Evolutionary conservation across 2,113 vertebrate genomes (phyloP).

Genomic region (Noctilio leporinus): DNA sequence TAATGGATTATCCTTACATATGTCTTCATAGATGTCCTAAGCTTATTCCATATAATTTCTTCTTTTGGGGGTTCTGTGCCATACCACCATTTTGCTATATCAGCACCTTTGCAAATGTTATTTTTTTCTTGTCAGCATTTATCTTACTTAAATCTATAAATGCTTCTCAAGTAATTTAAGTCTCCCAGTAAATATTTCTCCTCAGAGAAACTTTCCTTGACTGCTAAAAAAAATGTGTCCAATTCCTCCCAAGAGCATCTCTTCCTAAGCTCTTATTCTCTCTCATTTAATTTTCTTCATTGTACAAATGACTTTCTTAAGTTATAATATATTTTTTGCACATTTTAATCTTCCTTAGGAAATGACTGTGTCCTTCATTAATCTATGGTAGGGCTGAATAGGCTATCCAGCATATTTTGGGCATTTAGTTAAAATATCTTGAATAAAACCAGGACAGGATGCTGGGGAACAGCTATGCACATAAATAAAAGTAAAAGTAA

Average conservation of each 20-base stretch:
- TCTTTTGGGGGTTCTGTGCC: background rate
- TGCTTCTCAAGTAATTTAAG: background rate
- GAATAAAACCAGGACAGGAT: background rate
- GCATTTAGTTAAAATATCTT: background rate
- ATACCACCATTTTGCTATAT: background rate
- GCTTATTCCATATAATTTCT: background rate
- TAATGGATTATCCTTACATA: background rate
- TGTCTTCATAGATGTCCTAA: background rate
- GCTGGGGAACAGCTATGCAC: background rate
- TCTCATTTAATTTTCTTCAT: background rate
- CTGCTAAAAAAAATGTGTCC: background rate
- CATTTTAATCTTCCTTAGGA: background rate
- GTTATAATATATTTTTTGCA: background rate
- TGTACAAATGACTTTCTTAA: background rate
- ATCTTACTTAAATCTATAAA: background rate
- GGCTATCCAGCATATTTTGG: background rate
- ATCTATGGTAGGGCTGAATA: background rate
- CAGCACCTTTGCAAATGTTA: background rate
- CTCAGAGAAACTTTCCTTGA: background rate
- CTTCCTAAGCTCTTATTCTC: background rate
- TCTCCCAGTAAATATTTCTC: background rate
- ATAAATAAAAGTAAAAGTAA: background rate
- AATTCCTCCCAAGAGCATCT: background rate
- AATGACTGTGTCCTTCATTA: background rate
- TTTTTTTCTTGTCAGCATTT: background rate